Percentiles rank a stretch among this genome's conserved stretches.
These are phyloP conservation scores for Parnassius glacialis DNA, from an alignment of 2,888 invertebrate species.

Conservation along the genomic window DNA sequence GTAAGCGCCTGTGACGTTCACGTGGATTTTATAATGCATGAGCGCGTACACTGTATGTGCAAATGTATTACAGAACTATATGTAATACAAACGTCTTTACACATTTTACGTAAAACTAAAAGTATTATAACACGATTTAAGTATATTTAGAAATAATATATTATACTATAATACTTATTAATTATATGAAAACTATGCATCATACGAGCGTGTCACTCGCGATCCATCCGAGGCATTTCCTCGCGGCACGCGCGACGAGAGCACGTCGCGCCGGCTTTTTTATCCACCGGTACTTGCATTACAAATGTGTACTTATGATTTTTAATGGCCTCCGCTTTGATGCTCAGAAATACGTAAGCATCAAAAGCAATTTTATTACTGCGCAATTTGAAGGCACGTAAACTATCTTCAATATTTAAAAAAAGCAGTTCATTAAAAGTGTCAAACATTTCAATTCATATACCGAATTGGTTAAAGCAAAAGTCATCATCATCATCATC, in stretches of 20 bases:
- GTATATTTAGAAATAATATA: too few species aligned
- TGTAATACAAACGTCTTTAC: too few species aligned
- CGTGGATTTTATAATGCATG: too few species aligned
- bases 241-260: constrained; percentile 59
- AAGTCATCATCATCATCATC: too few species aligned
- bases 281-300: constrained; percentile 44
- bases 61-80: too few species aligned
- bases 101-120: too few species aligned
- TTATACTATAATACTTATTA: too few species aligned
- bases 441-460: neutral
- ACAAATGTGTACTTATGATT: constrained; percentile 40
- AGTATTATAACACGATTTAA: too few species aligned
- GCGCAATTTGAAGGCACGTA: constrained; percentile 5
- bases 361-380: constrained; percentile 19
- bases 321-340: constrained; percentile 30
- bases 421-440: neutral
- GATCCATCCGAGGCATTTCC: constrained; percentile 59
- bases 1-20: too few species aligned
- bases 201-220: constrained; percentile 38
- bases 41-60: too few species aligned
- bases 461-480: too few species aligned
- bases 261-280: constrained; percentile 39
- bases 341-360: constrained; percentile 13
- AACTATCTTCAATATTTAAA: constrained; percentile 8
- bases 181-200: neutral